These are phyloP conservation scores for Actenoides lindsayi DNA, from an alignment of 2,113 vertebrate species.

Conservation along the genomic window DNA sequence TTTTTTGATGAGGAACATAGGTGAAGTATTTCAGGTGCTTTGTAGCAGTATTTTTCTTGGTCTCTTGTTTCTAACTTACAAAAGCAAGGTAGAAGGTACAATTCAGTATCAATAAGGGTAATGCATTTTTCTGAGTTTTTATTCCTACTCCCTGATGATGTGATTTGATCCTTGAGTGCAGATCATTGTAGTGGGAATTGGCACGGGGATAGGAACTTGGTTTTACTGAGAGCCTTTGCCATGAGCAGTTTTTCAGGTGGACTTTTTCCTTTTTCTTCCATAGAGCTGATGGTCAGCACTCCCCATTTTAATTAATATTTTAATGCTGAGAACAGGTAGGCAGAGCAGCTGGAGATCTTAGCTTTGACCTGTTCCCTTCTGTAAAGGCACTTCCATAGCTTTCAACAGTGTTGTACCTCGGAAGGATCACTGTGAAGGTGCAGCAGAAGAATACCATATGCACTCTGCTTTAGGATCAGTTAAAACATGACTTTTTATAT, in stretches of 20 bases:
- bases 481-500: not conserved
- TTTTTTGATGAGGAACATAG: not conserved
- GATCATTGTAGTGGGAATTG: not conserved
- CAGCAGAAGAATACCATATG: not conserved
- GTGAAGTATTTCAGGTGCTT: not conserved
- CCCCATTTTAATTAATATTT: not conserved
- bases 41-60: not conserved
- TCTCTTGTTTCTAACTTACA: not conserved
- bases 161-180: not conserved
- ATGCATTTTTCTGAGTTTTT: not conserved
- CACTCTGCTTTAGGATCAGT: not conserved
- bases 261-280: not conserved
- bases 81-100: not conserved
- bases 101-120: not conserved
- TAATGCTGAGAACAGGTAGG: not conserved
- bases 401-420: not conserved
- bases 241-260: not conserved
- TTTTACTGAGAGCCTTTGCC: not conserved
- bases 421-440: not conserved
- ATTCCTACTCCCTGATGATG: not conserved
- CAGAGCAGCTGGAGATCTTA: not conserved
- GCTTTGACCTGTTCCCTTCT: not conserved
- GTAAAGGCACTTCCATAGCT: not conserved
- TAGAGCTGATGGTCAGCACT: not conserved
- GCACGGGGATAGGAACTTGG: accelerated